Evolutionary conservation across 1,140 invertebrate genomes (phyloP), one percentile per base, ranked within the genome.

Genomic region (Sitophilus oryzae): DNA sequence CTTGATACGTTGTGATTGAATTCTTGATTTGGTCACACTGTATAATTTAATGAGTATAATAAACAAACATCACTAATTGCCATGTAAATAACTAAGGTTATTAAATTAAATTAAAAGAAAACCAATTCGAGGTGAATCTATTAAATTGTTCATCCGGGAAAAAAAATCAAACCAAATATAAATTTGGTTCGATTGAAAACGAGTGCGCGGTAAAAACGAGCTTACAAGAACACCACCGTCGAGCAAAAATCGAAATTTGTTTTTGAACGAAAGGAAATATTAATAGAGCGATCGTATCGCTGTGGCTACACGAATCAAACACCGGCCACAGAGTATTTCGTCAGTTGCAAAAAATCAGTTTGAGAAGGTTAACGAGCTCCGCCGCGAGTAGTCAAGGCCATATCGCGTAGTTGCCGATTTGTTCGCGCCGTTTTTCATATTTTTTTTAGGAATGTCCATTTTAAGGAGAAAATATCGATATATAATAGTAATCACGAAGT

Each of bases 331-430:
- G 25, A 30, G 25, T 30, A 30, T 30, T 30, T 30, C 25, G 25
- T 30, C 25, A 30, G 38, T 20, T 40, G 38, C 38, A 40, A 40
- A 40, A 40, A 40, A 40, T 40, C 38, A 40, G 38, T 40, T 40
- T 40, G 5, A 40, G 38, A 40, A 40, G 38, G 38, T 40, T 40
- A 40, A 40, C 38, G 38, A 40, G 38, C 38, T 40, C 38, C 5
- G 38, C 11, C 5, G n/a, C n/a, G 14, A 40, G 14, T 20, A 14
- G 5, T 40, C 38, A 40, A 40, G 38, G 38, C 14, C 38, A 14
- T 15, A 15, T 5, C 4, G 38, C 38, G 38, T 14, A 30, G 38
- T 20, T 40, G 38, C 18, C 18, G 38, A 15, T 20, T 6, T 14
- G 38, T 40, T 40, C 14, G 19, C 38, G 38, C 38, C 14, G n/a